Conservation (phyloP, 2,888 invertebrate species). For the Platerodrilus igneus region DNA sequence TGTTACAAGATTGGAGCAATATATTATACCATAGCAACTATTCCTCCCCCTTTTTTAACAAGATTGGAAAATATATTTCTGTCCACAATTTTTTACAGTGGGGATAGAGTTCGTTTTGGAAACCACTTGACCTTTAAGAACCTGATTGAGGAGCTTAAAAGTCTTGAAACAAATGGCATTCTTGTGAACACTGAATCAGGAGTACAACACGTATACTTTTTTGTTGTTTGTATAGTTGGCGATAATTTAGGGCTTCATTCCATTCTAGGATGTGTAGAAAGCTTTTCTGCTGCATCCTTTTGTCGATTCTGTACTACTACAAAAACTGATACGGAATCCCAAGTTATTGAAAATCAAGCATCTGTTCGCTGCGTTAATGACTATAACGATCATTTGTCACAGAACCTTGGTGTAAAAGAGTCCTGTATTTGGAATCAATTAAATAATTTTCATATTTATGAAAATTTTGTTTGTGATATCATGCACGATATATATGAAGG, state of each 20-base stretch:
- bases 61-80: conserved; percentile 29
- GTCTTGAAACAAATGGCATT: conserved; percentile 29
- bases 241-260: conserved; percentile 33
- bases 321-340: conserved; percentile 11
- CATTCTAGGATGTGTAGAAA: conserved; percentile 30
- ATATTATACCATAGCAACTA: conserved; percentile 24
- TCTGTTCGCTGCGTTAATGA: too few species aligned
- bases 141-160: conserved; percentile 26
- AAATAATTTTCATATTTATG: conserved; percentile 31
- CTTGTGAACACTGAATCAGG: conserved; percentile 16
- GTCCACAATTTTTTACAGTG: conserved; percentile 27
- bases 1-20: conserved; percentile 28
- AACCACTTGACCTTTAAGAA: conserved; percentile 27
- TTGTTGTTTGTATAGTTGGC: conserved; percentile 26
- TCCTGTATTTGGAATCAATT: conserved; percentile 30
- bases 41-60: conserved; percentile 21
- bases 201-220: conserved; percentile 22
- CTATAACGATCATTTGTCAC: too few species aligned
- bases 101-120: conserved; percentile 29
- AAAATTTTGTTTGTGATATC: conserved; percentile 31
- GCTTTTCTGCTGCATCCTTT: conserved; percentile 28
- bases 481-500: conserved; percentile 34
- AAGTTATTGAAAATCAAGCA: too few species aligned
- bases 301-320: conserved; percentile 35
- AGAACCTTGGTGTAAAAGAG: conserved; percentile 28